Base-by-base conservation (phyloP, 1,140 invertebrate genomes). In the Drosophila melanogaster region DNA sequence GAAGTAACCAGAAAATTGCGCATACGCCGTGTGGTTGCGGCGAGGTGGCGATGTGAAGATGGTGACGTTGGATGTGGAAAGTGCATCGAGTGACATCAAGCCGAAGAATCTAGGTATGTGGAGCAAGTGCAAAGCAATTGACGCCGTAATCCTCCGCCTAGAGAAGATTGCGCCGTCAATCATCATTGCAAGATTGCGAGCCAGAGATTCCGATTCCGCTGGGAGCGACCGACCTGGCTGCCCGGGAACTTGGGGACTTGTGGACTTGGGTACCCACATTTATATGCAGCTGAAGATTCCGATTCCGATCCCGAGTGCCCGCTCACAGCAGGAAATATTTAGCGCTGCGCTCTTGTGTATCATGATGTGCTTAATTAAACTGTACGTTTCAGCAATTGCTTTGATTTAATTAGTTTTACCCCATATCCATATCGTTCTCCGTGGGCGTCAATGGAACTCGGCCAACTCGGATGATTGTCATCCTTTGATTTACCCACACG, bases 81-180 rank as follows among this genome's bases (percentile, higher is more conserved):
- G 59, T 79, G 60, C 66, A 58, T 37, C 51, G 47, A 71, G 41
- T 61, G 62, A 64, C 58, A 64, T 62, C 53, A 40, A 70, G 41
- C 24, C 15, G 14, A 47, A 54, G 44, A 22, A 84, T 89, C 76
- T 91, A 74, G 90, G 89, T 91, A 75, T 90, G 60, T 90, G 78
- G 89, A 80, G 89, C 89, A 90, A 90, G 89, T 90, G 89, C 89
- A 90, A 91, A 90, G 78, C 89, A 90, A 90, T 90, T 91, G 85
- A 81, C 77, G 77, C 62, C 66, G 26, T 53, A 46, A 59, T 57
- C 67, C 58, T 58, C 43, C 60, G 73, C 64, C 46, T 35, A 35
- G 47, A 60, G 41, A 64, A 70, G 83, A 83, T 86, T 89, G 75
- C 66, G 57, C 65, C 77, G 84, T 81, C 64, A 58, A 81, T 62